Evolutionary conservation across 1,140 invertebrate species (phyloP), one percentile per base, ranked within the genome.

Genomic region (Planococcus citri): DNA sequence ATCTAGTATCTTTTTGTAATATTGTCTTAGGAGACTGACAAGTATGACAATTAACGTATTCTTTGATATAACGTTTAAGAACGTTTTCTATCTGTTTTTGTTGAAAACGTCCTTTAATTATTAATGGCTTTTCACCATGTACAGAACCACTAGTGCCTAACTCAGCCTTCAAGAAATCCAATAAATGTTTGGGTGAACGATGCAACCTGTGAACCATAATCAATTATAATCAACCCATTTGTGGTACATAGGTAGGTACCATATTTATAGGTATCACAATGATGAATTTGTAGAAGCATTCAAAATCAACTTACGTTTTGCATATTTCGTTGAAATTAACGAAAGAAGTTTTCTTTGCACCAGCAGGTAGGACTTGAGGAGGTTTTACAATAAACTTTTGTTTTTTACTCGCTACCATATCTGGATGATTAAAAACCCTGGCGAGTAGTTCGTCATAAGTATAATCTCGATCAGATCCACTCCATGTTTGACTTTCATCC

Each of bases 51-150:
- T 96, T 99, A 4, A 99, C 97, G 80, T 99, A 99, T 85, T 99
- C 97, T 81, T 95, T 94, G 79, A 97, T 98, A 79, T 98, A 97
- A 83, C 90, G 85, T 80, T 96, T 88, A 73, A 99, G 84, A 14
- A 99, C 97, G 82, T 96, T 98, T 83, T 99, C 97, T 79, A 99
- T 99, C 81, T 99, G 97, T 84, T 99, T 99, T 78, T 98, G 95
- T 80, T 98, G 97, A 80, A 99, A 99, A 77, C 95, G 85, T 71
- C 97, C 97, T 82, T 99, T 99, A 74, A 99, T 98, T 75, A 99
- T 98, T 17, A 99, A 83, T 78, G 98, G 95, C 79, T 92, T 96
- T 78, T 97, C 98, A 74, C 91, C 91, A 77, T 94, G 90, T 69
- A 93, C 90, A 27, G 90, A 92, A 9, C 91, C 91, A 77, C 94